Conservation (phyloP, 2,113 vertebrate genomes). For the Deroptyus accipitrinus region DNA sequence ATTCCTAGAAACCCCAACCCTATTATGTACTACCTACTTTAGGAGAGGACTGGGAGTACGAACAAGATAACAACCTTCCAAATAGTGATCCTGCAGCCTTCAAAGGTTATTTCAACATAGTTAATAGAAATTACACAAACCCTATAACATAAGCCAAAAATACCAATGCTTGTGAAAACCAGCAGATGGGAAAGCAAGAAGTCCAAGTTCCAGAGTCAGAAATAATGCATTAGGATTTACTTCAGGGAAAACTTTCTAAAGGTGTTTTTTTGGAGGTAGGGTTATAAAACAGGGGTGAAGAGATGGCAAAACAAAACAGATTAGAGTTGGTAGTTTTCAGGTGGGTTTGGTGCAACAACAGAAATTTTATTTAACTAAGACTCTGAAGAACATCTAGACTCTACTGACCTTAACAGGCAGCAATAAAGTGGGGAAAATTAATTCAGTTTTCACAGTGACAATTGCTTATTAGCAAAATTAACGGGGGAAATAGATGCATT, state of each 20-base stretch:
- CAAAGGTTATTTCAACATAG: conserved; percentile 46
- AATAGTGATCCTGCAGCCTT: conserved; percentile 12
- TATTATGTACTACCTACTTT: background rate
- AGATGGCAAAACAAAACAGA: background rate
- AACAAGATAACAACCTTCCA: conserved; percentile 22
- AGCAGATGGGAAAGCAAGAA: conserved; percentile 51
- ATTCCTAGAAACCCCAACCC: conserved; percentile 5
- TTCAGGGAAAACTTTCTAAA: background rate
- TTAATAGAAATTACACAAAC: conserved; percentile 59
- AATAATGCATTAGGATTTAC: background rate
- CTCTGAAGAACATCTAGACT: background rate
- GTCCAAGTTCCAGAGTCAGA: conserved; percentile 16
- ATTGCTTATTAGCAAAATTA: background rate
- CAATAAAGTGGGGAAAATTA: background rate
- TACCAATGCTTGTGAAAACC: conserved; percentile 48
- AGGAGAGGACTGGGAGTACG: background rate
- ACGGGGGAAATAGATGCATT: background rate
- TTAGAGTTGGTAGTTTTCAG: background rate
- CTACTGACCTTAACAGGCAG: background rate
- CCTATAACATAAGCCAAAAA: conserved; percentile 34
- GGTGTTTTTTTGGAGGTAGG: background rate
- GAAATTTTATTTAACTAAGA: background rate
- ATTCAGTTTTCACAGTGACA: background rate
- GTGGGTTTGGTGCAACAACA: background rate
- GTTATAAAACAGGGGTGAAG: background rate